Base-by-base conservation (phyloP, 2,113 vertebrate genomes). In the Polypterus senegalus region DNA sequence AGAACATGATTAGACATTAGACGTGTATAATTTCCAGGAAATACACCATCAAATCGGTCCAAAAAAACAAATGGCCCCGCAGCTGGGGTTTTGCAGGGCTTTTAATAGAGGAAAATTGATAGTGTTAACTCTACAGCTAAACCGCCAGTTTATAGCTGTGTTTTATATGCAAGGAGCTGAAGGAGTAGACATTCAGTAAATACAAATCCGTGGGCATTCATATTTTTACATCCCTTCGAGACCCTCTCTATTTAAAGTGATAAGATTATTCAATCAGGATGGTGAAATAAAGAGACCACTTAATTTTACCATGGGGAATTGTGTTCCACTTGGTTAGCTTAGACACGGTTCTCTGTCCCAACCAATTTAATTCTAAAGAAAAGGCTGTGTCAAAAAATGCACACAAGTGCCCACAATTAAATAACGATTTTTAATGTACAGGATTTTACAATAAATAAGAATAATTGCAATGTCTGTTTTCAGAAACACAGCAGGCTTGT, bases 121-220 rank as follows among this genome's bases (percentile, higher is more conserved):
- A 79, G 83, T 67, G 79, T 80, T 80, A 83, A 77, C 79, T 79
- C 78, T 75, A 69, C 48, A 74, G 79, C 79, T 81, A 84, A 71
- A 73, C 88, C 74, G 76, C 73, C 80, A 74, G 73, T 75, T 78
- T 74, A 84, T 80, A 72, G 82, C 81, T 69, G 76, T 27, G 77
- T 78, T 82, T 90, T 83, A 81, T 83, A 89, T 92, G 87, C 89
- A 84, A 79, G 74, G 77, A 83, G 78, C 72, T 80, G 79, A 77
- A 79, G 77, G 77, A 83, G 81, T 82, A 78, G 83, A 80, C 71
- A 75, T 78, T 89, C 80, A 71, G 92, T 91, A 93, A 97, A 97
- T 86, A 93, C 82, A 81, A 84, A 88, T 87, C 85, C 90, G 89
- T 97, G 93, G 84, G 79, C 88, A 82, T 83, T 90, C 91, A 91